Evolutionary conservation across 1,140 invertebrate species (phyloP), one percentile per base, ranked within the genome.

Genomic region (Limonius californicus): DNA sequence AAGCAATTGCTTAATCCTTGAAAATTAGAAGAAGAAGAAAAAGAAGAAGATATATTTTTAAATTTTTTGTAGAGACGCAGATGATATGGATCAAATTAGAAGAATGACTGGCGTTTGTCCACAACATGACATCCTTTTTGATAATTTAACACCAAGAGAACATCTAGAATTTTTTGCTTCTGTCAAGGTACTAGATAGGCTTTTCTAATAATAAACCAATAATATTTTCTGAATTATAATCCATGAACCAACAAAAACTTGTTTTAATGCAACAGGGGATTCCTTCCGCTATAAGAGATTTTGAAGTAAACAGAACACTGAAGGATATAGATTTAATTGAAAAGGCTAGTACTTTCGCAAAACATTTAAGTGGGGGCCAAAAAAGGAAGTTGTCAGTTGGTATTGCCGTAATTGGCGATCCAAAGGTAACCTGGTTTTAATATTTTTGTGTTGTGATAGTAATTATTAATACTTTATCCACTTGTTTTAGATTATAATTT

Each of bases 41-140:
- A n/a, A n/a, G n/a, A n/a, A n/a, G n/a, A n/a, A n/a, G n/a, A n/a
- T n/a, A n/a, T n/a, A n/a, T n/a, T n/a, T n/a, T n/a, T n/a, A n/a
- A n/a, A n/a, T 27, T 27, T 27, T 27, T 72, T 73, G 16, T 66
- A 82, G 86, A 58, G 84, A 90, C 72, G 83, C 85, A 1, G 84
- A 87, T 55, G 87, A 89, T 66, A 87, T 90, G 86, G 80, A 84
- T 61, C 81, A 84, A 71, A 86, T 90, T 20, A 77, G 88, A 20
- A 83, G 86, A 69, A 89, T 89, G 84, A 89, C 87, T 0, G 94
- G 95, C 0, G 87, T 96, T 8, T 97, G 94, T 77, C 94, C 94
- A 0, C 95, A 97, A 73, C 91, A 95, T 71, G 91, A 96, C 71
- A 91, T 95, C 19, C 82, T 97, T 0, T 95, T 95, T 74, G 91